Conservation (phyloP, 2,113 vertebrate genomes). For the Leucopternis melanops region DNA sequence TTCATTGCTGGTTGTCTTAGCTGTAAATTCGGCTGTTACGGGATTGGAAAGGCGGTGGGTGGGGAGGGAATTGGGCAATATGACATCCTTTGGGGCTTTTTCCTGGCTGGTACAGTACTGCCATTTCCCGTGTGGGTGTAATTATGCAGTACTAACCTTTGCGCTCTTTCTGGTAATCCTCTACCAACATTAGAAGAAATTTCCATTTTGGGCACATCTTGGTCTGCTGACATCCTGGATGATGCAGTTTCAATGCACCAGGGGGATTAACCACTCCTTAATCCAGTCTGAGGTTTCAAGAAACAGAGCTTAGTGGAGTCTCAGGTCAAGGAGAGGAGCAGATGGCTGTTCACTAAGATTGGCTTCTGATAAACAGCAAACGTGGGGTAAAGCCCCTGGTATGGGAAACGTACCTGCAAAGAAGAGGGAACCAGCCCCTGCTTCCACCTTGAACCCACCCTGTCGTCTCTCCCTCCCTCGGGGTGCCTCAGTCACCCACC, state of each 20-base stretch:
- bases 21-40: neutral
- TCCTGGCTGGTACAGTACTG: neutral
- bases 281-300: neutral
- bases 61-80: neutral
- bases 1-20: neutral
- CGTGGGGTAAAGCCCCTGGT: rapidly evolving
- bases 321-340: neutral
- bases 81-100: neutral
- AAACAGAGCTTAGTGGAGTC: neutral
- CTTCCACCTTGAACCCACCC: neutral
- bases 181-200: neutral
- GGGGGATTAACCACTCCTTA: neutral
- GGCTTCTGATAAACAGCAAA: neutral
- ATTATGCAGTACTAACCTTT: neutral
- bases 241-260: neutral
- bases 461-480: neutral
- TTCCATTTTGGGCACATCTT: neutral
- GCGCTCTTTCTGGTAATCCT: neutral
- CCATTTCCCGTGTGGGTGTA: neutral
- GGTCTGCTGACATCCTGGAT: neutral
- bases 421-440: no score
- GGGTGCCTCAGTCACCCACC: neutral
- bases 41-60: neutral
- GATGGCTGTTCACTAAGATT: neutral
- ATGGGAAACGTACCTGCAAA: neutral